Evolutionary conservation across 2,888 invertebrate species (phyloP).

Genomic region (Hypomecis atomaria): DNA sequence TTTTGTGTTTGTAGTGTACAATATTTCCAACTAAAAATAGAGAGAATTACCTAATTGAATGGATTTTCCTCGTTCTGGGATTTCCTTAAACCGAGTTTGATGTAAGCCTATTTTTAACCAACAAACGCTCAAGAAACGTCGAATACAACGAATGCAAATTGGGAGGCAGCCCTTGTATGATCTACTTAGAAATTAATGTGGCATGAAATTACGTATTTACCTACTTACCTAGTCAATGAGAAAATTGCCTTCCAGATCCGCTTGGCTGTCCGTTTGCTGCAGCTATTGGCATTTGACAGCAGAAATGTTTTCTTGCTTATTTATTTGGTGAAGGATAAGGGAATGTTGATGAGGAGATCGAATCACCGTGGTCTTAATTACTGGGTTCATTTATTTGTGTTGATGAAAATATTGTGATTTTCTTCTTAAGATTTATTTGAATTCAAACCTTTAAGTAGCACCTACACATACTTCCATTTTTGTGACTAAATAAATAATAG

Average conservation of each 20-base stretch:
- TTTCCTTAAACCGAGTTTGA: conserved; percentile 13
- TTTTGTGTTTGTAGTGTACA: no score
- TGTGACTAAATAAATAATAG: no score
- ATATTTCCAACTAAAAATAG: not conserved
- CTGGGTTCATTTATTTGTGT: no score
- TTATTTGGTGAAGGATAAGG: not conserved
- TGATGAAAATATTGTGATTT: no score
- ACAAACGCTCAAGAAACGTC: conserved; percentile 18
- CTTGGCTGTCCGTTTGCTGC: conserved; percentile 68
- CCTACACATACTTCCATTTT: no score
- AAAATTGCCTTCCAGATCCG: conserved; percentile 76
- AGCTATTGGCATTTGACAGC: conserved; percentile 71
- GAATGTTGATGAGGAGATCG: no score
- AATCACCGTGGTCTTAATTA: no score
- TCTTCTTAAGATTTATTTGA: no score
- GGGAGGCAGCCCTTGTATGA: conserved; percentile 58
- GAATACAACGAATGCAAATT: conserved; percentile 57
- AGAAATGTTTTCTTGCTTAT: conserved; percentile 24
- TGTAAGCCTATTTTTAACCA: conserved; percentile 21
- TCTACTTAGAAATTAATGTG: conserved; percentile 73
- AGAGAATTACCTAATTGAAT: not conserved
- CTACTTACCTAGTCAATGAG: conserved; percentile 78
- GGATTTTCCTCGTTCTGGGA: not conserved
- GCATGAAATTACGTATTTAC: conserved; percentile 81
- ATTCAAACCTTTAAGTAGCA: no score